phyloP scores from a whole-genome alignment of 1,140 invertebrate species.

The Drosophila pseudoananassae region DNA sequence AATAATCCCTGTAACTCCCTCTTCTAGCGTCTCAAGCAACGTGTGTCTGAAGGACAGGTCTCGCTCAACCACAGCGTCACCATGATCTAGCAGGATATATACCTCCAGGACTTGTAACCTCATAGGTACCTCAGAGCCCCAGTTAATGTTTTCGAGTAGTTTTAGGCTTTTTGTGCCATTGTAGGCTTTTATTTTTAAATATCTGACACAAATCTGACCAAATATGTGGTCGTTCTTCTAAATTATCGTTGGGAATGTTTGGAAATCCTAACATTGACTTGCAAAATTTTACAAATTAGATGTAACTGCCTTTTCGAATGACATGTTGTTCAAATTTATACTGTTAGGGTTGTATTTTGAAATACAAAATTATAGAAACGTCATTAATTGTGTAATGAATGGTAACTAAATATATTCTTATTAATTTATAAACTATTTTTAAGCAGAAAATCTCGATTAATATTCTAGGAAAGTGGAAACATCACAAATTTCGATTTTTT shows the following conservation, averaged over 20 bases:
- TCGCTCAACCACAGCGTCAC: conserved; percentile 75
- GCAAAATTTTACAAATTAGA: background rate
- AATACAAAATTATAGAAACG: background rate
- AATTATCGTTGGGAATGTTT: background rate
- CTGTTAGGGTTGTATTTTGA: background rate
- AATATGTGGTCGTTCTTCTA: too few relatives aligned
- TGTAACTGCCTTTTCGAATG: background rate
- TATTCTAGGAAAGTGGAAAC: too few relatives aligned
- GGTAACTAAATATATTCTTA: too few relatives aligned
- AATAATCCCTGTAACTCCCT: too few relatives aligned
- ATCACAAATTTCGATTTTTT: too few relatives aligned
- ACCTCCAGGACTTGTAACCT: background rate
- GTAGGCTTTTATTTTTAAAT: background rate
- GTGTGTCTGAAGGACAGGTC: conserved; percentile 69
- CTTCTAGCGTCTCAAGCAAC: conserved; percentile 70
- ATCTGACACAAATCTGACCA: too few relatives aligned
- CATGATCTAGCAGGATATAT: conserved; percentile 55
- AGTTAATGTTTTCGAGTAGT: background rate
- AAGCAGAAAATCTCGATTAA: too few relatives aligned
- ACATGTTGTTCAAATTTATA: background rate
- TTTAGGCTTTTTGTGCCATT: background rate
- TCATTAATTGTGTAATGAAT: too few relatives aligned
- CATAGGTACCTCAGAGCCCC: background rate
- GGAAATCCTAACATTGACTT: background rate
- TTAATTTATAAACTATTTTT: too few relatives aligned